Evolutionary conservation across 2,888 invertebrate species (phyloP).

Genomic region (Loripinus fragilis): DNA sequence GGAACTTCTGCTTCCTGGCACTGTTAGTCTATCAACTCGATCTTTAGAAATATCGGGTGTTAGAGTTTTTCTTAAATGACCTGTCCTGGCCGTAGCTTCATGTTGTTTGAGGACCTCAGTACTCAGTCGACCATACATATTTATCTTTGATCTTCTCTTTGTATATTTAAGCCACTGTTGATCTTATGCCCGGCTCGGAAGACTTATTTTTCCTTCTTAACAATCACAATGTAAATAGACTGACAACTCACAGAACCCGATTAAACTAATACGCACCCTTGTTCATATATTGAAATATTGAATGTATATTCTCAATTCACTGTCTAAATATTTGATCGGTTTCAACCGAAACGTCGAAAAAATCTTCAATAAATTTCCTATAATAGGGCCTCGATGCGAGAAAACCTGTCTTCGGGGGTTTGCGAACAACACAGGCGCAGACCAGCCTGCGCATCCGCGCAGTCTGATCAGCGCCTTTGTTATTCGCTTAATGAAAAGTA

Average conservation of each 20-base stretch:
- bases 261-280: conserved; percentile 7
- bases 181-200: background rate
- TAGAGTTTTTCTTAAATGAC: background rate
- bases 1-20: background rate
- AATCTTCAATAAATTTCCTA: background rate
- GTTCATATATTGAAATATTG: background rate
- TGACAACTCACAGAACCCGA: background rate
- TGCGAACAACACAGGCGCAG: too few species aligned
- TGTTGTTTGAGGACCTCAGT: conserved; percentile 47
- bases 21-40: background rate
- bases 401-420: too few species aligned
- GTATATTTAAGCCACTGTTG: background rate
- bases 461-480: too few species aligned
- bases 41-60: background rate
- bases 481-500: too few species aligned
- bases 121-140: conserved; percentile 37
- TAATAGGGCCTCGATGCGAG: too few species aligned
- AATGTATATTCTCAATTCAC: background rate
- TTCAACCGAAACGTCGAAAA: background rate
- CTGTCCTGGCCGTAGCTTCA: conserved; percentile 32
- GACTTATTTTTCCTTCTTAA: background rate
- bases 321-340: conserved; percentile 10
- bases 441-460: too few species aligned
- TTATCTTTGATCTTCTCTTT: conserved; percentile 8
- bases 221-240: background rate